Base-by-base conservation (phyloP, 92 coral and sea anemone species). In the Umimayanthus chanpuru region DNA sequence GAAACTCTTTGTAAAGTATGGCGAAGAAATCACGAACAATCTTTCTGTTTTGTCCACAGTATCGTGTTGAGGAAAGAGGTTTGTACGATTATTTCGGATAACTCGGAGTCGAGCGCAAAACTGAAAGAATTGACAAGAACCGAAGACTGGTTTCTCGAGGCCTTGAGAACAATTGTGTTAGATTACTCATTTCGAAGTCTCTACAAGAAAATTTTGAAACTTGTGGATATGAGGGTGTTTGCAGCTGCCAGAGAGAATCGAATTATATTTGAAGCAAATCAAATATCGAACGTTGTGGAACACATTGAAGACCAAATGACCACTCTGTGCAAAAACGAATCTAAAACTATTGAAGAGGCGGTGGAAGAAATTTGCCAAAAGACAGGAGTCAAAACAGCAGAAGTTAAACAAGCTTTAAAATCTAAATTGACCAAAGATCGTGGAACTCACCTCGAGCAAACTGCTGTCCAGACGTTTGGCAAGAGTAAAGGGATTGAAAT, bases 21-120 rank as follows among this genome's bases (percentile, higher is more conserved):
- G 99, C 88, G 89, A 39, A 88, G 99, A 86, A 82, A 93, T 26
- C 94, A 97, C 89, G 90, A 56, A 43, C 86, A 87, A 40, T 92
- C 99, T 30, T 97, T 97, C 58, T 94, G 96, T 80, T 92, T 95
- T 61, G 95, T 95, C 30, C 91, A 92, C 72, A 92, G 94, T 4
- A 76, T 93, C 67, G 92, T 82, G 72, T 81, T 89, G 61, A 81
- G 77, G 76, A 79, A 40, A 11, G 95, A 95, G 47, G 90, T 97
- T 6, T 79, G 74, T 38, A 70, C 56, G n/a, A 81, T 96, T 56
- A 80, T 94, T 80, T 80, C 88, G 64, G 78, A 79, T 32, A 84
- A 88, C 79, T 23, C 53, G 74, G 79, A 77, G 11, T 82, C 50
- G 16, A 70, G 85, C 14, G 50, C 82, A 64, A 83, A 79, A 41